Conservation (phyloP, 2,888 invertebrate species). For the Ichneumon xanthorius region DNA sequence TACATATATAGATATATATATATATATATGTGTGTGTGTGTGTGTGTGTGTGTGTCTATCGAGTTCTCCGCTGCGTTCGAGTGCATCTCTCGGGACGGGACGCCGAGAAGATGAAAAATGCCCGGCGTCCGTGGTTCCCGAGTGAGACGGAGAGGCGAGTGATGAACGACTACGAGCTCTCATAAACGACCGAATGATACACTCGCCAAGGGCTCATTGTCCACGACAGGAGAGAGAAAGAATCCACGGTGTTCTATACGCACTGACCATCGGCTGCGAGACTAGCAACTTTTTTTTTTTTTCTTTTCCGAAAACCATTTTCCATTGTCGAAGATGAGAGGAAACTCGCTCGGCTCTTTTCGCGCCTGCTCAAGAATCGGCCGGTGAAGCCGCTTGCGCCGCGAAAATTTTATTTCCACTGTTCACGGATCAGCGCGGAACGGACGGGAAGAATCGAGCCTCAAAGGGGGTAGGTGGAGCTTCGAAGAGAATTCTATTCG, state of each 20-base stretch:
- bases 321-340: constrained; percentile 36
- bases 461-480: constrained; percentile 6
- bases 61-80: constrained; percentile 41
- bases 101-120: constrained; percentile 78
- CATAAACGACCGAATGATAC: constrained; percentile 83
- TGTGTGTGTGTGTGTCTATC: not conserved
- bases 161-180: constrained; percentile 81
- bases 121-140: constrained; percentile 60
- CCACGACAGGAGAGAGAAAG: constrained; percentile 62
- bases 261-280: constrained; percentile 28
- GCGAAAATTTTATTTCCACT: constrained; percentile 70
- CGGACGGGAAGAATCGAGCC: constrained; percentile 67
- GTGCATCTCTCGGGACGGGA: constrained; percentile 63
- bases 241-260: constrained; percentile 25
- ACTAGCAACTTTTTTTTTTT: constrained; percentile 5
- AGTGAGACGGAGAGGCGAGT: constrained; percentile 69
- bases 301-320: constrained; percentile 36
- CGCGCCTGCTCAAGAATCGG: constrained; percentile 56
- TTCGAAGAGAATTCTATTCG: not conserved
- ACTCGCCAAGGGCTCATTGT: constrained; percentile 80
- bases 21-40: not conserved
- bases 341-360: constrained; percentile 43
- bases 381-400: not conserved
- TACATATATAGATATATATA: constrained; percentile 11
- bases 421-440: constrained; percentile 37